phyloP scores from a whole-genome alignment of 2,888 invertebrate species.

The Brachypalpus laphriformis region DNA sequence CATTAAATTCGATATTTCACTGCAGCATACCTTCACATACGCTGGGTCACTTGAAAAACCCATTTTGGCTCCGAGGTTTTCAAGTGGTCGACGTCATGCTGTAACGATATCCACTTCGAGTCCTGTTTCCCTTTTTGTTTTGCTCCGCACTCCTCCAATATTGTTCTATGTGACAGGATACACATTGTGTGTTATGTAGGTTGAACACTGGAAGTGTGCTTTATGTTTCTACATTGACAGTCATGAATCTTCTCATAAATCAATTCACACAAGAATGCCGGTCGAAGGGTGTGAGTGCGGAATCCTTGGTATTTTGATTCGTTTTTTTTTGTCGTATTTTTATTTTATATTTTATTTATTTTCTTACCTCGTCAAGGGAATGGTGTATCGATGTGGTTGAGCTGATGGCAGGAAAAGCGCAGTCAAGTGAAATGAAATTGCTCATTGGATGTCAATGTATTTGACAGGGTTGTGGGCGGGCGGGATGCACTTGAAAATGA shows the following conservation, averaged over 20 bases:
- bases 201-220: slow-evolving; percentile 1
- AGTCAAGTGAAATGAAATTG: slow-evolving; percentile 57
- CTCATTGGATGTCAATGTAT: slow-evolving; percentile 53
- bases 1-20: slow-evolving; percentile 66
- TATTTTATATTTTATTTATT: slow-evolving; percentile 10
- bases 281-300: not conserved
- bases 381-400: slow-evolving; percentile 33
- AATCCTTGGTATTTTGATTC: slow-evolving; percentile 62
- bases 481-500: slow-evolving; percentile 35
- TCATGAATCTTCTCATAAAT: slow-evolving; percentile 66
- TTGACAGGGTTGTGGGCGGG: slow-evolving; percentile 30
- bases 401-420: slow-evolving; percentile 39
- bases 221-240: slow-evolving; percentile 62
- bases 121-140: not conserved
- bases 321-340: slow-evolving; percentile 20
- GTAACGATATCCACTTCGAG: slow-evolving; percentile 60
- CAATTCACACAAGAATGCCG: slow-evolving; percentile 39
- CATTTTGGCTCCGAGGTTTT: slow-evolving; percentile 52
- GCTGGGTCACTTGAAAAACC: slow-evolving; percentile 63
- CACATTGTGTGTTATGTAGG: slow-evolving; percentile 18
- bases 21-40: slow-evolving; percentile 21
- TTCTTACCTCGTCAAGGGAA: slow-evolving; percentile 32
- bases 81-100: slow-evolving; percentile 56
- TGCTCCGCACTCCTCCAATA: slow-evolving; percentile 1
- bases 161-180: slow-evolving; percentile 45